phyloP scores from a whole-genome alignment of 2,888 invertebrate genomes.

The Galerucella pusilla region DNA sequence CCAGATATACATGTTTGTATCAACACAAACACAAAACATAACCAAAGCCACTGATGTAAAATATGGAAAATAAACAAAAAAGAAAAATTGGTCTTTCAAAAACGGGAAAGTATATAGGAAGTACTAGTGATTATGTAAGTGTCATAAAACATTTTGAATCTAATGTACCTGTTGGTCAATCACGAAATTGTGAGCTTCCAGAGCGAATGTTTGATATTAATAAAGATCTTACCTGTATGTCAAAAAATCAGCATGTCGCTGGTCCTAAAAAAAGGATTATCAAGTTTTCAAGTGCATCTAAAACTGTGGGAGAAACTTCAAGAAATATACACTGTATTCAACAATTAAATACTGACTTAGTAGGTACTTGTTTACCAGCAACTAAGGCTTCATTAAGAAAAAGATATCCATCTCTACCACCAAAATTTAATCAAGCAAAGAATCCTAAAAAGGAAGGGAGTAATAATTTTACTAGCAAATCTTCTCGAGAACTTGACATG shows the following conservation, averaged over 20 bases:
- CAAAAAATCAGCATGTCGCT: constrained; percentile 2
- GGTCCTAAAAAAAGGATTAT: not conserved
- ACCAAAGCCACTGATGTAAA: not conserved
- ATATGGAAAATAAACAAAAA: constrained; percentile 11
- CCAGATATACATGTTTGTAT: constrained; percentile 5
- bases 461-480: not conserved
- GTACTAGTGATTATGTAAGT: not conserved
- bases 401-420: not conserved
- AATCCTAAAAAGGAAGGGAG: not conserved
- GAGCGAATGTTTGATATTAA: constrained; percentile 27
- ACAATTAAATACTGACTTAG: not conserved
- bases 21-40: not conserved
- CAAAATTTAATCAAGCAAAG: not conserved
- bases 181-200: constrained; percentile 35
- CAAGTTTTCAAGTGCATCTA: constrained; percentile 5
- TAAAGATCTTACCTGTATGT: not conserved
- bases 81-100: not conserved
- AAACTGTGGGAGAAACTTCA: not conserved
- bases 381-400: constrained; percentile 1
- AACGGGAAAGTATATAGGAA: not conserved
- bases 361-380: not conserved
- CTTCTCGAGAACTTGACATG: constrained; percentile 11
- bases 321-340: not conserved
- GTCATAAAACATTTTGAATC: constrained; percentile 38
- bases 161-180: constrained; percentile 24